Conservation (phyloP, 2,113 vertebrate species). For the Sula dactylatra region DNA sequence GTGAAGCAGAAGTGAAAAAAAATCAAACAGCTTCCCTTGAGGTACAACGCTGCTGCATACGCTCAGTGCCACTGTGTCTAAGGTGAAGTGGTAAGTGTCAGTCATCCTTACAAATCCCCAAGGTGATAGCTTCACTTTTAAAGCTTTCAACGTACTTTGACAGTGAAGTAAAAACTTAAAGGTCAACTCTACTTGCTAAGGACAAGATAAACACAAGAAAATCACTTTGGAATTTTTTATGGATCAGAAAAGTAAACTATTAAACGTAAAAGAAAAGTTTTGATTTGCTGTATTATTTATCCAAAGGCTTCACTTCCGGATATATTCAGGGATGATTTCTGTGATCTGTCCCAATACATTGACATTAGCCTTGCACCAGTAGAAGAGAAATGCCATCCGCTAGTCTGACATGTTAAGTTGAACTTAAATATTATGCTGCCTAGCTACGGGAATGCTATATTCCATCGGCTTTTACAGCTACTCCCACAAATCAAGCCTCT, state of each 20-base stretch:
- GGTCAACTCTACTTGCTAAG: constrained; percentile 79
- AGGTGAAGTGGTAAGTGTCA: constrained; percentile 69
- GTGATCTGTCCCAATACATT: background rate
- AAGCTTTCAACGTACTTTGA: constrained; percentile 78
- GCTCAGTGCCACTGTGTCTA: constrained; percentile 33
- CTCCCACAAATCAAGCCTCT: background rate
- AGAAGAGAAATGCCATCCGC: constrained; percentile 6
- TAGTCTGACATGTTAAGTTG: background rate
- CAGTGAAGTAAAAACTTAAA: constrained; percentile 80
- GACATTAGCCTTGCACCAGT: background rate
- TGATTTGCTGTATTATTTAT: constrained; percentile 1
- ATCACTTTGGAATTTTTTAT: constrained; percentile 66
- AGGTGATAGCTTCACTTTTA: constrained; percentile 74
- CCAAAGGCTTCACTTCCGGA: background rate
- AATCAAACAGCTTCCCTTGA: constrained; percentile 64
- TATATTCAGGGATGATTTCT: background rate
- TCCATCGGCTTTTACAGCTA: background rate
- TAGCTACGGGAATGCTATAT: background rate
- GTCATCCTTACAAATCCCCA: constrained; percentile 73
- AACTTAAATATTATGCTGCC: background rate
- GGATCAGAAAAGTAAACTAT: constrained; percentile 31
- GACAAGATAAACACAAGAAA: constrained; percentile 72
- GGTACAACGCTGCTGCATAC: constrained; percentile 38
- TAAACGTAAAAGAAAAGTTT: constrained; percentile 5
- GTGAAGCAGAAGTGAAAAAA: constrained; percentile 73